Base-by-base conservation (phyloP, 2,113 vertebrate genomes). In the Chamaea fasciata region DNA sequence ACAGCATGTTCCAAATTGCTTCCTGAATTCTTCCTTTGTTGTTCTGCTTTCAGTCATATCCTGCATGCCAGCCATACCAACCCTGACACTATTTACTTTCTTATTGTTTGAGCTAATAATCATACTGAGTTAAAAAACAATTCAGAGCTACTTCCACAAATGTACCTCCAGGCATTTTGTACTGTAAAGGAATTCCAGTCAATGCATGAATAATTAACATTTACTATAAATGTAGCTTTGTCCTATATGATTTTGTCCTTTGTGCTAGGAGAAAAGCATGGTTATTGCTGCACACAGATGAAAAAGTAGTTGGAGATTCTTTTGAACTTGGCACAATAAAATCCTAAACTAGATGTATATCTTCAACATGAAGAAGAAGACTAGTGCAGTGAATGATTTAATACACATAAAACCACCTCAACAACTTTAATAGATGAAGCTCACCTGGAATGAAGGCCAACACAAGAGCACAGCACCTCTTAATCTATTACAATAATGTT, bases 111-210 rank as follows among this genome's bases (percentile, higher is more conserved):
- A 83, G 26, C 50, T 90, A 79, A 91, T 68, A 83, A 63, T 75
- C 52, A 77, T 17, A 83, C 21, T 27, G 44, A 89, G 49, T 73
- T 84, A 76, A 81, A 93, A 89, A 91, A 28, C 42, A 85, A 39
- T 79, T 76, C 63, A 44, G 35, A 89, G 57, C 39, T 55, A 53
- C 57, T 92, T 92, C 37, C 37, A 57, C 8, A 75, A 87, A 78
- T 30, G 44, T 10, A 55, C 17, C 73, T 95, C 41, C 50, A 92
- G 77, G 83, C 53, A 56, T 77, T 88, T 75, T 57, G 44, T 78
- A 47, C 71, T 55, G 31, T 65, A 89, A 89, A 88, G 75, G 68
- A 94, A 93, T 86, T 94, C 65, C 77, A 94, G 77, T 90, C 84
- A 90, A 86, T 49, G 59, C 31, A 67, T 67, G 87, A 94, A 94